Evolutionary conservation across 2,888 invertebrate genomes (phyloP), one percentile per base, ranked within the genome.

Genomic region (Actias luna): DNA sequence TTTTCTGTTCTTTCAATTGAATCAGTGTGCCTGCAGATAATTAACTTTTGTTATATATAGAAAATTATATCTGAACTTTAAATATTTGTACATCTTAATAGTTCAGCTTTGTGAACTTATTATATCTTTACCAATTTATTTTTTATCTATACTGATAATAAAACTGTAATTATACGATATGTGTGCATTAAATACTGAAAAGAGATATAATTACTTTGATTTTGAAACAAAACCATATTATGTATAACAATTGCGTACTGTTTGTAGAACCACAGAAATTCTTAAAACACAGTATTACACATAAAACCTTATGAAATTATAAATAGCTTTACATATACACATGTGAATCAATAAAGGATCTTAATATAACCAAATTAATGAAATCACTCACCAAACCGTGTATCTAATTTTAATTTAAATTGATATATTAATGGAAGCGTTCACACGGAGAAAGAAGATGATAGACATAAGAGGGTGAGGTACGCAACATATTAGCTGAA

Each of bases 401-500:
- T 50, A 50, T 50, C 46, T 12, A 50, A 50, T 50, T 50, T 50
- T 50, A 50, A 50, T 50, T 25, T 50, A 25, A 50, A 50, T 22
- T 50, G 46, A 55, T 29, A 55, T 55, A 27, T 55, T 55, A 55
- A 55, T 55, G 46, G 22, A 50, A 29, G 55, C 18, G 29, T 55
- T 55, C 55, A 55, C 55, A 29, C 27, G 16, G 18, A 5, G 55
- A 55, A 55, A 55, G 29, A 55, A 29, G 29, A 55, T 29, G 55
- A 55, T 29, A 55, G n/a, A 29, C 29, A 7, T 55, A 55, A 55
- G 55, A 59, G 64, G 61, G 59, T 55, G 58, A 22, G 52, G 42
- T 61, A 58, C 57, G 57, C 39, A 60, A 35, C 29, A 60, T 60
- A 29, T 33, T 39, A 60, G 57, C 42, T 63, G 59, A 60, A 63